Base-by-base conservation (phyloP, 1,140 invertebrate genomes). In the Drosophila rhopaloa region DNA sequence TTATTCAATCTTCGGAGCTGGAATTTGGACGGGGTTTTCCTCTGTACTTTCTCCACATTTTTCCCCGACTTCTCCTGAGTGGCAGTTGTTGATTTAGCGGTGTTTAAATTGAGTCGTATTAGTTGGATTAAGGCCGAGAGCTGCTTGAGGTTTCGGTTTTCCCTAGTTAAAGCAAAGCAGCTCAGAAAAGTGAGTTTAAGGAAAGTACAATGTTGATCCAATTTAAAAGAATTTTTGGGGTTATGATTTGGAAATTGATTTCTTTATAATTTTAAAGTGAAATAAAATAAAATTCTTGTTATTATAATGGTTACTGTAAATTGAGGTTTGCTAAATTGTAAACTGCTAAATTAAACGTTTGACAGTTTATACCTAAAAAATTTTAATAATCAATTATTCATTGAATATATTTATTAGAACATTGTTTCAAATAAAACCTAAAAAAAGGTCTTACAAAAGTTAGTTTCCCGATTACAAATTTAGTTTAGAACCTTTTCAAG, bases 41-140 rank as follows among this genome's bases (percentile, higher is more conserved):
- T n/a, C 24, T 43, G 16, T 19, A 38, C 58, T 61, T 63, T 14
- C 32, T 46, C 38, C 32, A 19, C 32, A 67, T 16, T 50, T 50
- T 54, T 50, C 40, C 44, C 50, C 41, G 11, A 24, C 35, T 44
- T 56, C 50, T 60, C 16, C 48, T 66, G 82, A 89, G 84, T 91
- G 90, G 84, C 90, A 85, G 84, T 91, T 91, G 89, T 91, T 91
- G 88, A 91, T 91, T 91, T 91, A 91, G 89, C 79, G 88, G 89
- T 89, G 90, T 89, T 89, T 89, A 91, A 91, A 91, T 91, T 91
- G 81, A 84, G 78, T 71, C 79, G 73, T 78, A 78, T 90, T 90
- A 90, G 82, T 83, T 75, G 82, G 79, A 90, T 90, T 90, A 90
- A 79, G 76, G 48, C 47, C 3, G 35, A 67, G 65, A 77, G 57